phyloP scores from a whole-genome alignment of 30 jellyfish, hydroid and myxozoan genomes.

The Calvadosia cruxmelitensis region DNA sequence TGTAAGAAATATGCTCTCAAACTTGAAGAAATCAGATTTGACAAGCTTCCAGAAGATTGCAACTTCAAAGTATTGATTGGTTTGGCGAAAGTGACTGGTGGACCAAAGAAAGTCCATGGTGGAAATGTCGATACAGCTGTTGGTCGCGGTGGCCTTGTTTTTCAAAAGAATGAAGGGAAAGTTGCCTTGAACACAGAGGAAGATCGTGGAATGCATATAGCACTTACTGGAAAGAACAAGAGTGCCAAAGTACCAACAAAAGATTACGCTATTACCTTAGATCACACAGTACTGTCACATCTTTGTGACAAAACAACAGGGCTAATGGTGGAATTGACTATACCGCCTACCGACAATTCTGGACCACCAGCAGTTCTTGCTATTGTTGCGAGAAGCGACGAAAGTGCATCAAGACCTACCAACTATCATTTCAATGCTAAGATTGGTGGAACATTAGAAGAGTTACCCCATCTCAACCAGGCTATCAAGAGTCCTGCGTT shows the following conservation, averaged over 20 bases:
- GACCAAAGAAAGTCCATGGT: not conserved
- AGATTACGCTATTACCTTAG: not conserved
- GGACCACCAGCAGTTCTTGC: not conserved
- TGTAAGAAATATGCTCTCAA: slow-evolving; percentile 27
- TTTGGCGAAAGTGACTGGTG: not conserved
- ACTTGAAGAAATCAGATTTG: slow-evolving; percentile 25
- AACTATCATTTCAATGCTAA: not conserved
- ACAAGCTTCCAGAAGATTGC: not conserved
- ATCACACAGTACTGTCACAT: not conserved
- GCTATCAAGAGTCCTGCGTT: slow-evolving; percentile 9
- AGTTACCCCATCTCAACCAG: slow-evolving; percentile 18
- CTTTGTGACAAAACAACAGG: not conserved
- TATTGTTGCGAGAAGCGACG: not conserved
- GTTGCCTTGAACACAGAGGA: not conserved
- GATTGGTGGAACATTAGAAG: slow-evolving; percentile 5
- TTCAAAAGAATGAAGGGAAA: not conserved
- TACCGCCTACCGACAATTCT: not conserved
- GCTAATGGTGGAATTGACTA: not conserved
- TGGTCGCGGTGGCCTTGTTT: not conserved
- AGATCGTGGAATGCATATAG: not conserved
- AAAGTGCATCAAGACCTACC: not conserved
- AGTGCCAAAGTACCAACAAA: not conserved
- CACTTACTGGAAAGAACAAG: not conserved
- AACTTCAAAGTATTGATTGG: not conserved
- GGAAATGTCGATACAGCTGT: not conserved